Evolutionary conservation across 2,113 vertebrate species (phyloP), one percentile per base, ranked within the genome.

Genomic region (Bubalus kerabau): DNA sequence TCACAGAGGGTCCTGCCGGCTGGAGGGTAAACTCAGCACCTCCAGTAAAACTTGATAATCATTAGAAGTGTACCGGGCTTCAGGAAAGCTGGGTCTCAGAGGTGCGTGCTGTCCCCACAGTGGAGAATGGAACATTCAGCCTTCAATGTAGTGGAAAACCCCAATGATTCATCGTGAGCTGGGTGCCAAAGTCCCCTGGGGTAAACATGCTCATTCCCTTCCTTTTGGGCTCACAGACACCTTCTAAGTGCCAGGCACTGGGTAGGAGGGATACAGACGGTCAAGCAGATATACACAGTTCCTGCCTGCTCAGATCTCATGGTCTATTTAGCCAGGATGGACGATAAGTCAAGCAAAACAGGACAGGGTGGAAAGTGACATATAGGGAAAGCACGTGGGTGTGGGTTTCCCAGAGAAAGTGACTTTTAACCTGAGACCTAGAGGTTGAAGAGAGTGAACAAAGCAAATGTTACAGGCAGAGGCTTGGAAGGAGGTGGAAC

Each of bases 1-100:
- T 98, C 93, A 96, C 59, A 91, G 81, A 98, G 48, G 92, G 90
- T 50, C 78, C 50, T 87, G 21, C 60, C 43, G 60, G 50, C 88
- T 85, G 62, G 81, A 96, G 81, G 87, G 81, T 7, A 92, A 64
- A 82, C 32, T 30, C 50, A 26, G 21, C 24, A 80, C 64, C 54
- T 71, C 81, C 50, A 23, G 71, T 46, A 76, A 71, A 71, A 84
- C 81, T 67, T 43, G 26, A 32, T 46, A 26, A 85, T 76, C 30
- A 21, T 56, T 57, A 40, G 83, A 74, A 59, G 84, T 92, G 56
- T 19, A 9, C 17, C 12, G 5, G 52, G 15, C 43, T 80, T 36
- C 87, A 78, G 46, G 32, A 94, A 93, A 83, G 13, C 28, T 40
- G 48, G 71, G 5, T 76, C 43, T 14, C 1, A 2, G 46, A 21